These are phyloP conservation scores for Melanargia galathea DNA, from an alignment of 2,888 invertebrate species.

Conservation along the genomic window DNA sequence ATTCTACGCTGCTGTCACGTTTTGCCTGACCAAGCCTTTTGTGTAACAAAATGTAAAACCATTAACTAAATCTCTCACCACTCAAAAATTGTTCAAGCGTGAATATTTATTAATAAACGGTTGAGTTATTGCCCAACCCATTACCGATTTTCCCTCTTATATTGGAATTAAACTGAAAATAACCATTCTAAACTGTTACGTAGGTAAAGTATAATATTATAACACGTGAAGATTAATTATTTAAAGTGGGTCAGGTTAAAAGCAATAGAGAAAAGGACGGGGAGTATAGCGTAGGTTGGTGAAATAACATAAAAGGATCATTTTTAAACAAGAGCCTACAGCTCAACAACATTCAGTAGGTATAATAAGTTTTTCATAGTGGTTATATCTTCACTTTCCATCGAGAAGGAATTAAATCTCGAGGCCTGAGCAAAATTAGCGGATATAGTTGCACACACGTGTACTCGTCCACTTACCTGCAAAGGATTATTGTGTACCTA, in stretches of 20 bases:
- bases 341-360: neutral
- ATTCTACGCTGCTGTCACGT: too few species aligned
- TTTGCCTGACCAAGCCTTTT: neutral
- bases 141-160: constrained; percentile 8
- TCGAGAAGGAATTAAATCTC: too few species aligned
- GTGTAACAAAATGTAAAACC: neutral
- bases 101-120: constrained; percentile 3
- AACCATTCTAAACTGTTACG: neutral
- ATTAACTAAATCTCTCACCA: neutral
- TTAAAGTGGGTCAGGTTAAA: neutral
- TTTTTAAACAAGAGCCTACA: neutral
- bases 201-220: neutral
- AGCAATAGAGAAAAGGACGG: neutral
- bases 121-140: neutral
- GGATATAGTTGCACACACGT: too few species aligned
- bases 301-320: neutral
- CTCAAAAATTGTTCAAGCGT: constrained; percentile 4
- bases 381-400: too few species aligned
- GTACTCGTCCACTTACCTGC: too few species aligned
- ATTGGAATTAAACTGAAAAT: constrained; percentile 5
- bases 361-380: neutral
- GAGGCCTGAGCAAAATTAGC: too few species aligned
- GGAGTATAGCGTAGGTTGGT: neutral
- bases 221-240: constrained; percentile 9
- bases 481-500: too few species aligned